Conservation (phyloP, 1,140 invertebrate genomes). For the Diachasmimorpha longicaudata region DNA sequence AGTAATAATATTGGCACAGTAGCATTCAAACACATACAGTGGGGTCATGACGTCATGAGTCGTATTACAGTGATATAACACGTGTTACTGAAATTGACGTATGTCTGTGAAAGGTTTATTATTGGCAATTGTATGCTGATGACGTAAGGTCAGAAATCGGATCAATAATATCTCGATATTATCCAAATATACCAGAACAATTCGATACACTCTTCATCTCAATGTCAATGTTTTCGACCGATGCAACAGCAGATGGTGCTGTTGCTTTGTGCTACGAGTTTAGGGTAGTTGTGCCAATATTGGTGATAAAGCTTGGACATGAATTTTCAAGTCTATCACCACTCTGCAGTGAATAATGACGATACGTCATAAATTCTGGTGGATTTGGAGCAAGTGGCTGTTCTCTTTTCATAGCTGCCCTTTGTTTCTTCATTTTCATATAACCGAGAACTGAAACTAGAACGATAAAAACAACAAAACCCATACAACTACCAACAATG, state of each 20-base stretch:
- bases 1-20: not conserved
- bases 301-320: conserved; percentile 60
- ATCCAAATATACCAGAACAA: conserved; percentile 45
- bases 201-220: conserved; percentile 50
- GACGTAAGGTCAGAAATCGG: conserved; percentile 5
- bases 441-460: conserved; percentile 83
- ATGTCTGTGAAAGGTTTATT: not conserved
- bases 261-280: conserved; percentile 57
- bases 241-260: conserved; percentile 37
- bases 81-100: conserved; percentile 20
- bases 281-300: conserved; percentile 51
- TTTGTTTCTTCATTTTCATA: conserved; percentile 83
- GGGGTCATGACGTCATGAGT: not conserved
- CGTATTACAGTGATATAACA: conserved; percentile 20
- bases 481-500: conserved; percentile 84
- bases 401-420: conserved; percentile 74
- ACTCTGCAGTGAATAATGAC: conserved; percentile 69
- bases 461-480: conserved; percentile 83
- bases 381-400: conserved; percentile 69
- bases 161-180: conserved; percentile 17
- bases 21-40: not conserved
- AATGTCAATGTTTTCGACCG: conserved; percentile 39
- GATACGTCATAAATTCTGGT: conserved; percentile 77
- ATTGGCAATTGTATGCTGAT: not conserved
- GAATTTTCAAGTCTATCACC: conserved; percentile 54